These are phyloP conservation scores for Paracanthobrama guichenoti DNA, from an alignment of 2,113 vertebrate species.

Conservation along the genomic window DNA sequence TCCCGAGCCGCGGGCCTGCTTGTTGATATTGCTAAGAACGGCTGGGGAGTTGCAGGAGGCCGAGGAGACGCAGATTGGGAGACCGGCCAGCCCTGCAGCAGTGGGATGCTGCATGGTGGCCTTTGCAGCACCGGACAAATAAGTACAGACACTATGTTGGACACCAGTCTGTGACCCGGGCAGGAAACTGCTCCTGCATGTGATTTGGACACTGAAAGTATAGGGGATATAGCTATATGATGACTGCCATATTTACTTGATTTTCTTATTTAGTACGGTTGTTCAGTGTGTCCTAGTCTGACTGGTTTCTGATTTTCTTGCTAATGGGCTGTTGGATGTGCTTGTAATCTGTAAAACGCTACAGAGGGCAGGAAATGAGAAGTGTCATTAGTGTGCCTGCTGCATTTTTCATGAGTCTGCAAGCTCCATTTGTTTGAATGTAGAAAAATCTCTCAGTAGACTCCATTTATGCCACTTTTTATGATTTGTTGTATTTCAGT, in stretches of 20 bases:
- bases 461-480: conserved; percentile 15
- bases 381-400: conserved; percentile 42
- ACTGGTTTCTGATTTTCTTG: not conserved
- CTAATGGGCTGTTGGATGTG: conserved; percentile 47
- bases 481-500: not conserved
- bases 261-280: not conserved
- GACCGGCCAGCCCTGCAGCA: conserved; percentile 75
- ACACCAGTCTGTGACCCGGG: conserved; percentile 38
- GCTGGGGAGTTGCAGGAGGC: conserved; percentile 27
- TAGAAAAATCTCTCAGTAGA: conserved; percentile 1
- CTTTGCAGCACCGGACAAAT: conserved; percentile 67
- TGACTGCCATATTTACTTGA: not conserved
- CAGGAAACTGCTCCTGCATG: not conserved
- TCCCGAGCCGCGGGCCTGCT: not conserved
- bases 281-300: not conserved
- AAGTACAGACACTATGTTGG: conserved; percentile 60
- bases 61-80: conserved; percentile 63
- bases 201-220: not conserved
- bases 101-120: conserved; percentile 60
- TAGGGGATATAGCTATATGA: too few species aligned
- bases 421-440: conserved; percentile 25
- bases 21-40: conserved; percentile 14
- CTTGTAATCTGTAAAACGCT: conserved; percentile 41
- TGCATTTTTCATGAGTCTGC: conserved; percentile 56
- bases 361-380: conserved; percentile 50